Conservation (phyloP, 2,797 vertebrate species). For the Gymnodraco acuticeps region DNA sequence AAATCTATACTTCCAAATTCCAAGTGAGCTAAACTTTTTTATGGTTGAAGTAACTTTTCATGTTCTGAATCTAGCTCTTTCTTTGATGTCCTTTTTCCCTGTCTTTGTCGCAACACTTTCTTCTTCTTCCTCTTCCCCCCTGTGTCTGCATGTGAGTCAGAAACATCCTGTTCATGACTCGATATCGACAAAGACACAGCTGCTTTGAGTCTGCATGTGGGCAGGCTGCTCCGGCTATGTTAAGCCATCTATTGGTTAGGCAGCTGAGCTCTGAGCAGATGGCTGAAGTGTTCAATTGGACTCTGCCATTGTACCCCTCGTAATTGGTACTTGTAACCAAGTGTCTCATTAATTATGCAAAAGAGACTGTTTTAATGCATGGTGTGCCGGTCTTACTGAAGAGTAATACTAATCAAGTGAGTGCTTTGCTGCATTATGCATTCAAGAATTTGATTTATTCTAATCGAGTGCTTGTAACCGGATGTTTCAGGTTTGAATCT, state of each 20-base stretch:
- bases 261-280: slow-evolving; percentile 69
- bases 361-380: slow-evolving; percentile 71
- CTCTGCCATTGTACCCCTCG: slow-evolving; percentile 58
- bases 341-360: slow-evolving; percentile 80
- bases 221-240: slow-evolving; percentile 68
- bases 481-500: slow-evolving; percentile 49
- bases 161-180: slow-evolving; percentile 70
- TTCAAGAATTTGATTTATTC: slow-evolving; percentile 68
- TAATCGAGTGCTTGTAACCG: slow-evolving; percentile 45
- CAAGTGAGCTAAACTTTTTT: slow-evolving; percentile 1
- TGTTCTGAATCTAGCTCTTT: slow-evolving; percentile 15
- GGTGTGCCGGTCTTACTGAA: slow-evolving; percentile 55
- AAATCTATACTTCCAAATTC: background rate
- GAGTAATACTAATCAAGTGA: slow-evolving; percentile 77
- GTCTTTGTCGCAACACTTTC: slow-evolving; percentile 26
- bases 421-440: slow-evolving; percentile 73
- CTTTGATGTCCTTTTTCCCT: slow-evolving; percentile 7
- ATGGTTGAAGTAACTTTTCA: background rate
- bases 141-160: slow-evolving; percentile 55
- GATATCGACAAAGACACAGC: slow-evolving; percentile 75
- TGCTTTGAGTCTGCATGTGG: slow-evolving; percentile 72
- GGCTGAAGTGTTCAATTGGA: slow-evolving; percentile 74
- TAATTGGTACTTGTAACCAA: slow-evolving; percentile 80
- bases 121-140: slow-evolving; percentile 41
- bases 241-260: slow-evolving; percentile 62